Percentiles rank a stretch among this genome's conserved stretches.
phyloP scores from a whole-genome alignment of 2,888 invertebrate genomes.

The Chaitophorus viminalis region DNA sequence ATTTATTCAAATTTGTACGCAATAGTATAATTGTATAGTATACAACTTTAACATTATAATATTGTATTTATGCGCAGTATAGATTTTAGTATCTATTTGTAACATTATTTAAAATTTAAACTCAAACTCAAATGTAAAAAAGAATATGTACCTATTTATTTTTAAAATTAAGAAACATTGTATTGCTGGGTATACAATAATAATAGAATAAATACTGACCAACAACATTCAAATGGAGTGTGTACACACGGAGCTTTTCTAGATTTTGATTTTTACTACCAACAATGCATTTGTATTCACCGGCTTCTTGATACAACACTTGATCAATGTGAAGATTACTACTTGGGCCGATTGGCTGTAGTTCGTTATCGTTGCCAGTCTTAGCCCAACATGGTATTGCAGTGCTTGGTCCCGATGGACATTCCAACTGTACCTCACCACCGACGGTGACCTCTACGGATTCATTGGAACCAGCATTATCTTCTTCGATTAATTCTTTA shows the following conservation, averaged over 20 bases:
- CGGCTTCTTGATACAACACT: conserved; percentile 81
- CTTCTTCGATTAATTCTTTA: conserved; percentile 70
- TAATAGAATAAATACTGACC: conserved; percentile 67
- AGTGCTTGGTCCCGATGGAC: conserved; percentile 75
- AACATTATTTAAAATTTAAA: too few species aligned
- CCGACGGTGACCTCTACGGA: conserved; percentile 81
- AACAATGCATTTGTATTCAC: conserved; percentile 78
- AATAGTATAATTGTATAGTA: too few species aligned
- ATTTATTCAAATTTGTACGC: too few species aligned
- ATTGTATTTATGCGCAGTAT: too few species aligned
- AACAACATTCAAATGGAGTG: conserved; percentile 69
- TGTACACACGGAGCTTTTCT: conserved; percentile 66
- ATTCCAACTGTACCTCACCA: conserved; percentile 86
- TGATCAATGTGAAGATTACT: conserved; percentile 76
- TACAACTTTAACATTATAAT: too few species aligned
- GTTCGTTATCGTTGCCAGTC: conserved; percentile 67
- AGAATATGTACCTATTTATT: too few species aligned
- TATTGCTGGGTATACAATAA: not conserved
- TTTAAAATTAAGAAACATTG: not conserved
- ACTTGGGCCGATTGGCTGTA: conserved; percentile 70
- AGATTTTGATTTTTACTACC: conserved; percentile 69
- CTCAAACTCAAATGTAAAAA: too few species aligned
- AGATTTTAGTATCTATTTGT: too few species aligned
- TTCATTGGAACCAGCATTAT: conserved; percentile 84
- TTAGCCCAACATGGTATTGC: conserved; percentile 75